Conservation (phyloP, 2,797 vertebrate species). For the Tauraco hartlaubi region DNA sequence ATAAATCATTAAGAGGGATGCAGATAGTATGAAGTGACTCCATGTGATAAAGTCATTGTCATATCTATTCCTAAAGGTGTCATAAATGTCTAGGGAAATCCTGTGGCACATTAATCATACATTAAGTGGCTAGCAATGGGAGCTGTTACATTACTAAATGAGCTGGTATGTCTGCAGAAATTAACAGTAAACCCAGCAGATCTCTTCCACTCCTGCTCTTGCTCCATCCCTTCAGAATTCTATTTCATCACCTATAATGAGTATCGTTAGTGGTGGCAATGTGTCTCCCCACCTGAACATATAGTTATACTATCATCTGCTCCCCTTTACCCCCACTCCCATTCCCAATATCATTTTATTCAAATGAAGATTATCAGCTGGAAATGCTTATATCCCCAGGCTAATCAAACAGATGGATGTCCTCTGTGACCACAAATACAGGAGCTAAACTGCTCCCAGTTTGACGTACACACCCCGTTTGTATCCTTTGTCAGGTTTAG, state of each 20-base stretch:
- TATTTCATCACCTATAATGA: background rate
- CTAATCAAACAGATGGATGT: background rate
- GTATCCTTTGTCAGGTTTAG: background rate
- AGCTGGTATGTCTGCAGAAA: constrained; percentile 7
- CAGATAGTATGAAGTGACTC: constrained; percentile 43
- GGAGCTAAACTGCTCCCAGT: background rate
- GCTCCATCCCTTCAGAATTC: background rate
- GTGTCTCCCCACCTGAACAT: background rate
- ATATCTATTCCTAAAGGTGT: constrained; percentile 79
- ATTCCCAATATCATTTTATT: background rate
- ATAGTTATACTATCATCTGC: background rate
- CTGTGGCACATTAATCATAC: constrained; percentile 81
- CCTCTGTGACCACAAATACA: background rate
- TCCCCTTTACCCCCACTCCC: background rate
- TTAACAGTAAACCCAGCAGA: constrained; percentile 3
- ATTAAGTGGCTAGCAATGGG: constrained; percentile 78
- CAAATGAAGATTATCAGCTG: background rate
- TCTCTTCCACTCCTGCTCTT: background rate
- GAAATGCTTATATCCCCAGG: background rate
- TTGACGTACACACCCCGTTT: accelerated
- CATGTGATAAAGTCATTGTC: constrained; percentile 74
- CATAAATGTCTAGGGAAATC: constrained; percentile 80
- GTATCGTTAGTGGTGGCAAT: background rate
- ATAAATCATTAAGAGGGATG: constrained; percentile 71
- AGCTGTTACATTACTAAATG: background rate